Evolutionary conservation across 2,113 vertebrate species (phyloP).

Genomic region (Corvus hawaiiensis): DNA sequence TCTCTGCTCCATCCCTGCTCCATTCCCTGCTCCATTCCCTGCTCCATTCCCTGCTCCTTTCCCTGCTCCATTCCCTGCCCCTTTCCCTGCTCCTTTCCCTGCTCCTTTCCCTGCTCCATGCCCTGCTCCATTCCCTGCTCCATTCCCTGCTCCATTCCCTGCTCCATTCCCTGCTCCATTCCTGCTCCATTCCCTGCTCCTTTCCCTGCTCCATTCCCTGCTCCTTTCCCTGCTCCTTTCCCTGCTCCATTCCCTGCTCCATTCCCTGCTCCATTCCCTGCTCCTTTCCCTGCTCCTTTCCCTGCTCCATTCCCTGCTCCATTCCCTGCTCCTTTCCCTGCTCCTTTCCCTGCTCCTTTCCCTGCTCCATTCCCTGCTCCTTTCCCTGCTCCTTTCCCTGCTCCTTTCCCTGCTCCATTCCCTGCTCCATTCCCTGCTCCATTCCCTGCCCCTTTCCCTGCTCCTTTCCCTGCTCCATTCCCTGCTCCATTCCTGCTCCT

Average conservation of each 20-base stretch:
- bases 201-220: too few species aligned
- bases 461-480: too few species aligned
- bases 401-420: not conserved
- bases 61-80: not conserved
- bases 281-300: not conserved
- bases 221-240: not conserved
- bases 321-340: not conserved
- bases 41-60: too few species aligned
- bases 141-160: too few species aligned
- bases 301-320: too few species aligned
- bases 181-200: not conserved
- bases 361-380: too few species aligned
- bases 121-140: too few species aligned
- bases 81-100: not conserved
- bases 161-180: not conserved
- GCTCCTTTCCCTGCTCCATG: not conserved
- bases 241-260: not conserved
- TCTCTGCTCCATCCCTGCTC: not conserved
- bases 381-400: not conserved
- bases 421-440: not conserved
- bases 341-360: not conserved
- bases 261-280: not conserved
- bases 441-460: too few species aligned
- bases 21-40: not conserved
- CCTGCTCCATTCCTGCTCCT: not conserved